Evolutionary conservation across 2,113 vertebrate species (phyloP), one percentile per base, ranked within the genome.

Genomic region (Hemichromis elongatus): DNA sequence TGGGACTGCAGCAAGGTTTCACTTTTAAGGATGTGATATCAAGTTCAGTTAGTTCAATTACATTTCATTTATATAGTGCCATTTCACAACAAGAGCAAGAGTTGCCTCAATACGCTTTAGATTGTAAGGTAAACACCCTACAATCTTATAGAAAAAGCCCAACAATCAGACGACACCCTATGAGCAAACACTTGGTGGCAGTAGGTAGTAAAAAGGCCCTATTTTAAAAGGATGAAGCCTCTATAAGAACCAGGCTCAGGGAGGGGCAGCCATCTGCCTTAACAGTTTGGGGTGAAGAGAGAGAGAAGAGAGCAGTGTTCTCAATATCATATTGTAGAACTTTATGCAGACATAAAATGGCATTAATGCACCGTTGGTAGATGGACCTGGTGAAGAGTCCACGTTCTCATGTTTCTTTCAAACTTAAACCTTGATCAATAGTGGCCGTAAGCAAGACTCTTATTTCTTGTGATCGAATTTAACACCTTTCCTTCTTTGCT

Each of bases 351-450:
- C 55, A 8, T 56, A 12, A 70, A 63, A 57, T 78, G 40, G 4
- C 14, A 54, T 68, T 83, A 80, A 87, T 91, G 77, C 54, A 83
- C 10, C 21, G 26, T 19, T 50, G 82, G 78, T 77, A 78, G 79
- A 84, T 86, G 57, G 79, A 86, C 4, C 28, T 78, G 59, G 8
- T 82, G 73, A 85, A 73, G 61, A 75, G 33, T 45, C 63, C 8
- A 3, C 33, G 13, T 87, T 75, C 88, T 93, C 84, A 83, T 80
- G 84, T 90, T 90, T 85, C 89, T 33, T 82, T 75, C 7, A 47
- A 66, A 88, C 75, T 1, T 84, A 50, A 91, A 82, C 33, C 52
- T 40, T 54, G 24, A 91, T 92, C 89, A 92, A 82, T 91, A 89
- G 53, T 63, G 77, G 53, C 56, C 55, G 24, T 42, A 42, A 83